These are phyloP conservation scores for Seriola rivoliana DNA, from an alignment of 2,113 vertebrate genomes.

Conservation along the genomic window DNA sequence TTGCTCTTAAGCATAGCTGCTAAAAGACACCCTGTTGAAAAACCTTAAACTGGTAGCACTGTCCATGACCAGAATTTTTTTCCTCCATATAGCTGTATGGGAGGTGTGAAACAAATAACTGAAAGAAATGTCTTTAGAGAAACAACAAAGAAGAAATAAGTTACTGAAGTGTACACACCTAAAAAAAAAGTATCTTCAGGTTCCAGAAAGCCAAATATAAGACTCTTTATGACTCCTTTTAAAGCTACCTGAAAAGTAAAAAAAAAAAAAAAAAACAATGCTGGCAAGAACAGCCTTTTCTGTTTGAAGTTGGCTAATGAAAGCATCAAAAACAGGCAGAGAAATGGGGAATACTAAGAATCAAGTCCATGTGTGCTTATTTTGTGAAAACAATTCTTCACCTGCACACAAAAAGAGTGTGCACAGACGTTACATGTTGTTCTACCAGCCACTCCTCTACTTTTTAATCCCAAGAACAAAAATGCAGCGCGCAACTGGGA, in stretches of 20 bases:
- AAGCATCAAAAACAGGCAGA: conserved; percentile 10
- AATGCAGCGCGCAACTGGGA: neutral
- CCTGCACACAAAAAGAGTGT: neutral
- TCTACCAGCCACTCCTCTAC: neutral
- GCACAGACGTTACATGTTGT: conserved; percentile 9
- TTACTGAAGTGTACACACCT: neutral
- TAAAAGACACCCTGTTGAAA: neutral
- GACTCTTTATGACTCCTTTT: conserved; percentile 11
- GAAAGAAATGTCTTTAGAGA: neutral
- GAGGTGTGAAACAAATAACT: conserved; percentile 9
- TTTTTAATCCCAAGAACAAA: conserved; percentile 22
- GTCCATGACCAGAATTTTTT: neutral
- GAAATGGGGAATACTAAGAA: neutral
- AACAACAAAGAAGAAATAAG: neutral
- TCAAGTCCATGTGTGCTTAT: neutral
- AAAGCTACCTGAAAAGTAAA: conserved; percentile 13
- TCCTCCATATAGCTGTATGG: neutral
- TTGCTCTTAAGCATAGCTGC: neutral
- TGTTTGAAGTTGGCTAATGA: conserved; percentile 45
- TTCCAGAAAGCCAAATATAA: conserved; percentile 52
- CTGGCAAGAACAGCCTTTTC: neutral
- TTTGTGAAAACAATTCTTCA: neutral
- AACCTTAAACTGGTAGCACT: conserved; percentile 8
- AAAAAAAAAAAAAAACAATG: neutral
- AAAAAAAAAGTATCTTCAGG: conserved; percentile 22